Evolutionary conservation across 92 coral and sea anemone genomes (phyloP).

Genomic region (Galaxea fascicularis): DNA sequence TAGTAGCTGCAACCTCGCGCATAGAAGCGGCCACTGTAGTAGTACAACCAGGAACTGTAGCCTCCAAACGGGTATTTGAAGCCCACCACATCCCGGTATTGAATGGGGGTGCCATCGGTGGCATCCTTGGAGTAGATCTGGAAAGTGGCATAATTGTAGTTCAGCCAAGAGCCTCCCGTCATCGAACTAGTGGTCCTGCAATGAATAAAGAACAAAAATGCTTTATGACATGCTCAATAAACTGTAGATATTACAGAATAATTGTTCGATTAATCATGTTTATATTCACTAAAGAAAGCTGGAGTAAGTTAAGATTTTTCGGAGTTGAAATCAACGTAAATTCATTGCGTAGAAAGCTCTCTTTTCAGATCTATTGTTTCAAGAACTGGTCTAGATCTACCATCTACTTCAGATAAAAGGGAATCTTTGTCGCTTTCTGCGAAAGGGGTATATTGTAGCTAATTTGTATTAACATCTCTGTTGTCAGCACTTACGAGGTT

Average conservation of each 20-base stretch:
- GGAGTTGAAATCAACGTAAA: no score
- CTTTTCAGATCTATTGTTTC: no score
- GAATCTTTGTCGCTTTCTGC: no score
- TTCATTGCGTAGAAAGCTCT: no score
- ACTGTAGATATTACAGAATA: no score
- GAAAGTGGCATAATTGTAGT: constrained; percentile 23
- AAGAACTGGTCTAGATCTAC: no score
- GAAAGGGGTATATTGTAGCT: no score
- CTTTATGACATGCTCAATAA: not conserved
- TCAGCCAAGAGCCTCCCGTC: not conserved
- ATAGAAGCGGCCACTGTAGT: constrained; percentile 46
- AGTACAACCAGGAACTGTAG: constrained; percentile 61
- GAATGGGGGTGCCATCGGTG: constrained; percentile 70
- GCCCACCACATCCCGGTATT: constrained; percentile 72
- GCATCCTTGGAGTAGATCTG: constrained; percentile 71
- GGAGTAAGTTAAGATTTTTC: no score
- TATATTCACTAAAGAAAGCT: no score
- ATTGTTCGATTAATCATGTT: no score
- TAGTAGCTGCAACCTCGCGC: constrained; percentile 41
- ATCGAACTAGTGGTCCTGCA: not conserved
- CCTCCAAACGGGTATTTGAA: constrained; percentile 59
- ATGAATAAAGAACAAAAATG: not conserved
- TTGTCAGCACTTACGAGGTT: constrained; percentile 30
- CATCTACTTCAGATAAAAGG: no score
- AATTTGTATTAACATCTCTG: no score